Conservation (phyloP, 2,113 vertebrate species). For the Delphinapterus leucas region DNA sequence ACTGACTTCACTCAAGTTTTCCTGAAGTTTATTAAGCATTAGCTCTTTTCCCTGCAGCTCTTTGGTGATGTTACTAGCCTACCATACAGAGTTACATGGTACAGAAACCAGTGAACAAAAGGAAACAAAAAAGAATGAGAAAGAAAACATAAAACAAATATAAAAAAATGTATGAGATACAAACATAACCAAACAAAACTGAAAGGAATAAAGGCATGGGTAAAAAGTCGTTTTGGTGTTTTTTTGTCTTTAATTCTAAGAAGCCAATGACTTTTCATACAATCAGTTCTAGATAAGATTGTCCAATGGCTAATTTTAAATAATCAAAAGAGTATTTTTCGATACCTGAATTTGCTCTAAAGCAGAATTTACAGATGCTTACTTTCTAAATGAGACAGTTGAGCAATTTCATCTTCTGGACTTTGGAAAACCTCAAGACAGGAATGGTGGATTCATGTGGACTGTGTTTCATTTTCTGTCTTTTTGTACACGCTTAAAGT, state of each 20-base stretch:
- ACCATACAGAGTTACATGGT: constrained; percentile 60
- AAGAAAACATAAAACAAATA: constrained; percentile 58
- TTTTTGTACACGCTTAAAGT: neutral
- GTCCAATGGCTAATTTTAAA: neutral
- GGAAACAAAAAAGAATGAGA: constrained; percentile 69
- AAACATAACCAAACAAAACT: constrained; percentile 15
- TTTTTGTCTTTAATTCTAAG: neutral
- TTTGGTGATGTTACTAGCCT: constrained; percentile 89
- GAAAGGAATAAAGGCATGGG: constrained; percentile 18
- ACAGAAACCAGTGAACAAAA: constrained; percentile 67
- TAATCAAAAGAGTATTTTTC: neutral
- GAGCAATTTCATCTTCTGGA: neutral
- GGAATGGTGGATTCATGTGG: neutral
- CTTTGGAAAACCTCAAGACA: neutral
- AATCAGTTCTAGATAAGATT: neutral
- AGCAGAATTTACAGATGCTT: neutral
- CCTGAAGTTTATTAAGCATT: constrained; percentile 86
- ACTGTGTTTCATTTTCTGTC: neutral
- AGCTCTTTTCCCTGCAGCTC: constrained; percentile 88
- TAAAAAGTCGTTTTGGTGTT: neutral
- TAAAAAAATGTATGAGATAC: constrained; percentile 52
- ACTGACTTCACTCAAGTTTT: constrained; percentile 85
- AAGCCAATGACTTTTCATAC: neutral
- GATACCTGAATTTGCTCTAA: neutral
- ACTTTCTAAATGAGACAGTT: neutral